Evolutionary conservation across 2,888 invertebrate species (phyloP), one percentile per base, ranked within the genome.

Genomic region (Scaptodrosophila latifasciaeformis): DNA sequence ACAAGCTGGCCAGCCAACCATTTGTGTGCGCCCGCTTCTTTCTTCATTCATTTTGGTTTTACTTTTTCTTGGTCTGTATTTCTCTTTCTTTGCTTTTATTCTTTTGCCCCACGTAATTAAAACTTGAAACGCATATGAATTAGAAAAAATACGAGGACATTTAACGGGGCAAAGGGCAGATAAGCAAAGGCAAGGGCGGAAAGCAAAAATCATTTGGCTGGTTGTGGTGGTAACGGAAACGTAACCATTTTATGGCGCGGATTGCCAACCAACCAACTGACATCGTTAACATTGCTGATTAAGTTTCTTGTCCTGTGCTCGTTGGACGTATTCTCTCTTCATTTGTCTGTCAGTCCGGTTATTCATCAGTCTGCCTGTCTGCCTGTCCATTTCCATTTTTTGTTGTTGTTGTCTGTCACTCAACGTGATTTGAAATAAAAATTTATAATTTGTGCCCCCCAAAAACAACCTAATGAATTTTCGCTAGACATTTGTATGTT

Each of bases 111-210:
- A 82, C 83, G 82, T 84, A 84, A 84, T 83, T 84, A 84, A 83
- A 84, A 82, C 84, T 82, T 75, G 84, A 82, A 82, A 77, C 81
- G 83, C 84, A 83, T 83, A 83, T 82, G 76, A 83, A 83, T 84
- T 83, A 82, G 84, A 76, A 79, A 72, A 55, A 65, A 59, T 34
- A 31, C 37, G 35, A n/a, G 15, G n/a, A n/a, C n/a, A n/a, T n/a
- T n/a, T n/a, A 46, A 53, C 27, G 30, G 31, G 54, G 27, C 49
- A 45, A 12, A 17, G 62, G 44, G 34, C 37, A 24, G 27, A 46
- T 49, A 45, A 48, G 44, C 1, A 13, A 7, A 2, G n/a, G 34
- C 40, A 31, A 17, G 18, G 18, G 31, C 18, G 19, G 10, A n/a
- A n/a, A 35, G 13, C 2, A 19, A 45, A 31, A 46, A 46, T 7